Percentiles rank a stretch among this genome's conserved stretches.
Conservation (phyloP, 2,113 vertebrate species). For the Protobothrops flavoviridis region DNA sequence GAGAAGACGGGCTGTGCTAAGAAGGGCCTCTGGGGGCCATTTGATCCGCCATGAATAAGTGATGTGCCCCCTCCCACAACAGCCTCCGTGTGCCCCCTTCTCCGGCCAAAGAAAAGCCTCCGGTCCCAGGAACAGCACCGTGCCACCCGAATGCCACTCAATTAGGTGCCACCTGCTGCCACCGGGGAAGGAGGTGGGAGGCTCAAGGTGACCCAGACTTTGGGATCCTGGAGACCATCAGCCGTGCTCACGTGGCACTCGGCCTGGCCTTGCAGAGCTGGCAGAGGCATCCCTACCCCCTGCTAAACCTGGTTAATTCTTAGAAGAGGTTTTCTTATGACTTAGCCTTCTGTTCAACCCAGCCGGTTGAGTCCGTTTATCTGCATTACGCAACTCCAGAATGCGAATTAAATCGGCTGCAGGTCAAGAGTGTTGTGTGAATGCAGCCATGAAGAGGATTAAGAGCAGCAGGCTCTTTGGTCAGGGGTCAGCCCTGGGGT, state of each 20-base stretch:
- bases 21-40: conserved; percentile 64
- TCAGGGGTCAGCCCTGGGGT: not conserved
- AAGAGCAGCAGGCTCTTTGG: not conserved
- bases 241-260: fast-evolving
- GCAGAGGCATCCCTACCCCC: not conserved
- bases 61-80: conserved; percentile 51
- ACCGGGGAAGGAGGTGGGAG: not conserved
- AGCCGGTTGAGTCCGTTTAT: not conserved
- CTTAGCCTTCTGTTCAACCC: not conserved
- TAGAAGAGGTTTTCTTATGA: not conserved
- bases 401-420: not conserved
- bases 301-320: not conserved
- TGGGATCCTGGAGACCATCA: not conserved
- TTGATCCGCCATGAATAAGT: conserved; percentile 77
- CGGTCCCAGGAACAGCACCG: conserved; percentile 16
- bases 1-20: conserved; percentile 64
- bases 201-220: not conserved
- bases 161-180: not conserved
- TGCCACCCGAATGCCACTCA: not conserved
- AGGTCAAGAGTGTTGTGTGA: not conserved
- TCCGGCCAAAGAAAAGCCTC: conserved; percentile 47
- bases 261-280: not conserved
- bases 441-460: not conserved
- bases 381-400: not conserved
- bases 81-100: conserved; percentile 45